Conservation (phyloP, 2,888 invertebrate genomes). For the Phragmatobia fuliginosa region DNA sequence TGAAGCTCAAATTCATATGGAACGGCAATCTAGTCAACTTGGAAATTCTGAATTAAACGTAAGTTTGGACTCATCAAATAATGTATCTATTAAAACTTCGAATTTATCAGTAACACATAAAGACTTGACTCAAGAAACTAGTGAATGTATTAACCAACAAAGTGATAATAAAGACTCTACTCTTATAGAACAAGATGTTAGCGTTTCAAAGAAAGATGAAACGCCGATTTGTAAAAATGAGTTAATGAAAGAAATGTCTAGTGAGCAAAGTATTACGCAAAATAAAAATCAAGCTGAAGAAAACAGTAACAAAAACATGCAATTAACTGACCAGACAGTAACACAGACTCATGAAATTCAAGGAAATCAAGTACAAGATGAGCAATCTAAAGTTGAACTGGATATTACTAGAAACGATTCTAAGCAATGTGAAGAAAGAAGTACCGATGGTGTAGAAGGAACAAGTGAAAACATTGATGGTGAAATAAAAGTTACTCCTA, state of each 20-base stretch:
- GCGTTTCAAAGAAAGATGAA: slow-evolving; percentile 31
- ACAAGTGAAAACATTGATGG: slow-evolving; percentile 38
- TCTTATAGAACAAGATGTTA: slow-evolving; percentile 26
- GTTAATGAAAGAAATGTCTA: slow-evolving; percentile 20
- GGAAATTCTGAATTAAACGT: slow-evolving; percentile 80
- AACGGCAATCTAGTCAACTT: slow-evolving; percentile 76
- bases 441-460: not conserved
- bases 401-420: slow-evolving; percentile 35
- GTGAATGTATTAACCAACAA: slow-evolving; percentile 42
- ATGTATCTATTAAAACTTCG: slow-evolving; percentile 78
- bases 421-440: slow-evolving; percentile 28
- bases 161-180: slow-evolving; percentile 32
- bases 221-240: slow-evolving; percentile 9
- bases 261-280: slow-evolving; percentile 22
- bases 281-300: slow-evolving; percentile 23
- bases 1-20: slow-evolving; percentile 85
- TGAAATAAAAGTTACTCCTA: slow-evolving; percentile 46
- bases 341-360: slow-evolving; percentile 8
- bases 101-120: slow-evolving; percentile 76
- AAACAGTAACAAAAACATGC: slow-evolving; percentile 15
- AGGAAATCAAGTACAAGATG: slow-evolving; percentile 20
- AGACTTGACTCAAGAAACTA: slow-evolving; percentile 61
- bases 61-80: slow-evolving; percentile 78
- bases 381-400: slow-evolving; percentile 31
- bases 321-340: slow-evolving; percentile 16